Base-by-base conservation (phyloP, 2,113 vertebrate genomes). In the Phalacrocorax pelagicus region DNA sequence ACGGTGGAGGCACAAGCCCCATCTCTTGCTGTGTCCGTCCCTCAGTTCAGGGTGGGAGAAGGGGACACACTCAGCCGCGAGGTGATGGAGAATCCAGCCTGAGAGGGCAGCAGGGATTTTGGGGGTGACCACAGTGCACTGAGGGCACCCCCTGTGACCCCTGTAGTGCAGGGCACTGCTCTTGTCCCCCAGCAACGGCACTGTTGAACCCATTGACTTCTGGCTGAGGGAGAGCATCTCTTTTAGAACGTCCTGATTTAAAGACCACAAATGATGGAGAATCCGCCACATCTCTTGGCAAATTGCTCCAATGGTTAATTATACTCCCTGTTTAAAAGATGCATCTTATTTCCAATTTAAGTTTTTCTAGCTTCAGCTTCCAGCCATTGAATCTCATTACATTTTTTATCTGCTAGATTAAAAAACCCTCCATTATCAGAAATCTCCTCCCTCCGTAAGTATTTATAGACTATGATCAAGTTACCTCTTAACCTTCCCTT, bases 321-420 rank as follows among this genome's bases (percentile, higher is more conserved):
- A 97, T 61, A 84, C 91, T 94, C 92, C 92, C 77, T 89, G 89
- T 80, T 97, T 94, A 95, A 97, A 97, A 97, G 95, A 95, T 96
- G 95, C 89, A 94, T 96, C 94, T 97, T 96, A 96, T 92, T 97
- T 95, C 92, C 96, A 96, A 95, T 92, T 94, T 94, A 92, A 91
- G 88, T 89, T 97, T 97, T 95, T 94, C 95, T 85, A 97, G 92
- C 91, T 96, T 91, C 96, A 95, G 88, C 95, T 97, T 94, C 86
- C 95, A 97, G 92, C 86, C 91, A 92, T 84, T 95, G 97, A 96
- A 97, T 94, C 96, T 95, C 91, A 94, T 97, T 94, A 96, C 69
- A 81, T 81, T 96, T 97, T 97, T 95, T 97, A 93, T 94, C 96
- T 92, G 58, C 91, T 96, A 94, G 96, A 97, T 97, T 97, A 97